These are phyloP conservation scores for Antennarius maculatus DNA, from an alignment of 2,797 vertebrate species.

Conservation along the genomic window DNA sequence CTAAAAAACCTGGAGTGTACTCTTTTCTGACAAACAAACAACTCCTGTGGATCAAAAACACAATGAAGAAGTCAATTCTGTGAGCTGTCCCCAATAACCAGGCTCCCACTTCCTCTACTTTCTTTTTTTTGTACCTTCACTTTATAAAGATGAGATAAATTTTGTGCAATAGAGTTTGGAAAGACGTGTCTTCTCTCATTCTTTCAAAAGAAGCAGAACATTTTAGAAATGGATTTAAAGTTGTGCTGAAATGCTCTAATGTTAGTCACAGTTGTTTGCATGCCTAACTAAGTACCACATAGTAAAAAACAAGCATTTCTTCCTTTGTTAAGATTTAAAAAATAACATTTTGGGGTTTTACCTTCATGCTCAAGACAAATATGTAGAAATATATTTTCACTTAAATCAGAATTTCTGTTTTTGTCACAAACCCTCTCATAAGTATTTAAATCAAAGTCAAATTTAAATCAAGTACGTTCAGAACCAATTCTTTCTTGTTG, in stretches of 20 bases:
- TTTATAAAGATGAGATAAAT: background rate
- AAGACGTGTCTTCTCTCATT: too few species aligned
- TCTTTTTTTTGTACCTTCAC: background rate
- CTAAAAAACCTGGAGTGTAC: constrained; percentile 61
- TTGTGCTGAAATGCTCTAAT: background rate
- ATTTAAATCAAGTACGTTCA: background rate
- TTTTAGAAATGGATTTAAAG: background rate
- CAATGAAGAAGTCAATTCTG: constrained; percentile 9
- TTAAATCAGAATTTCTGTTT: too few species aligned
- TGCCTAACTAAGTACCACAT: background rate
- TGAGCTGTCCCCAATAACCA: background rate
- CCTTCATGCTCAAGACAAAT: background rate
- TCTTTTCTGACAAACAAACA: constrained; percentile 47
- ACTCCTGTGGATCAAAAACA: constrained; percentile 57
- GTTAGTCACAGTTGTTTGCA: background rate
- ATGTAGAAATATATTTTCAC: background rate
- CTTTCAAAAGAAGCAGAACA: too few species aligned
- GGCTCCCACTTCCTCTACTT: background rate
- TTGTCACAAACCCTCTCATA: too few species aligned
- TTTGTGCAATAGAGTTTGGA: too few species aligned
- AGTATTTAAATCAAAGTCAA: background rate
- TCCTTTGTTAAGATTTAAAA: too few species aligned
- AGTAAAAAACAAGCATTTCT: too few species aligned
- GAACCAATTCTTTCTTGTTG: background rate
- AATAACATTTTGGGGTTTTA: background rate